phyloP scores from a whole-genome alignment of 2,113 vertebrate genomes.

The Capricornis sumatraensis region DNA sequence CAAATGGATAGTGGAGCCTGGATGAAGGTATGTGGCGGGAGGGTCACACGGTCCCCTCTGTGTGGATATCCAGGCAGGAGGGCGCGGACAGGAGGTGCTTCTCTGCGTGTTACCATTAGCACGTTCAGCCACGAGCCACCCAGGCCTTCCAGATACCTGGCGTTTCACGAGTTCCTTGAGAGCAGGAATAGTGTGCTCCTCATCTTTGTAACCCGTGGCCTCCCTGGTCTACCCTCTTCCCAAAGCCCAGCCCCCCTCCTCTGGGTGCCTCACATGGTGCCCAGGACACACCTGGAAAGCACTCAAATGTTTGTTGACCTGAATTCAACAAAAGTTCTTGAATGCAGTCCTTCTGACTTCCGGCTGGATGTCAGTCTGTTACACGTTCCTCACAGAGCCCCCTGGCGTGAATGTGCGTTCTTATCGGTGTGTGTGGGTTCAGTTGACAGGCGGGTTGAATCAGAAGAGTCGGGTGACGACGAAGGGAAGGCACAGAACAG shows the following conservation, averaged over 20 bases:
- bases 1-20: slow-evolving; percentile 15
- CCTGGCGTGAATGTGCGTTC: background rate
- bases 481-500: slow-evolving; percentile 87
- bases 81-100: background rate
- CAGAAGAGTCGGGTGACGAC: slow-evolving; percentile 96
- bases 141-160: background rate
- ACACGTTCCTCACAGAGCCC: background rate
- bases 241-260: no score
- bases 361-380: background rate
- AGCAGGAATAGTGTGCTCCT: background rate
- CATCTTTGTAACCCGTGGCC: background rate
- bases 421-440: background rate
- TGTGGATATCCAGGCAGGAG: background rate
- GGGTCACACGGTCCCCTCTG: background rate
- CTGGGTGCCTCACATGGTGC: background rate
- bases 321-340: background rate
- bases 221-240: background rate
- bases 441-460: slow-evolving; percentile 95
- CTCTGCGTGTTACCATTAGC: background rate
- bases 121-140: background rate
- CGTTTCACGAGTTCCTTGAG: background rate
- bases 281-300: background rate
- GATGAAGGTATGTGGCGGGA: background rate
- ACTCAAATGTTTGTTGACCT: background rate
- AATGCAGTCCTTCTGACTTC: background rate